phyloP scores from a whole-genome alignment of 2,113 vertebrate species.

The Nothoprocta pentlandii region DNA sequence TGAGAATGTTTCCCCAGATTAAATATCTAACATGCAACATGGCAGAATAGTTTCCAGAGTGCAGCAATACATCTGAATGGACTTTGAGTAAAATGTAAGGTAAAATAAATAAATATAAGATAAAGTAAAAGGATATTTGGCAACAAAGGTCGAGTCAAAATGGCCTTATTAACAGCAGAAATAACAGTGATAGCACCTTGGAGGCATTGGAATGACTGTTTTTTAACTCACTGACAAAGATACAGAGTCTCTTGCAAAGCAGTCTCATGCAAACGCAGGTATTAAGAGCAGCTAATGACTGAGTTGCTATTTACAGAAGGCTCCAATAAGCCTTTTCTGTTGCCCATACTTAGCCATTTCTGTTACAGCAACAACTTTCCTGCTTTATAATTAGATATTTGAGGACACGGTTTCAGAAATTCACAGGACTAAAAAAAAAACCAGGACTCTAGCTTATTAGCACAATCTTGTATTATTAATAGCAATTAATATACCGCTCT shows the following conservation, averaged over 20 bases:
- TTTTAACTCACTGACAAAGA: not conserved
- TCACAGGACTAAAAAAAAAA: not conserved
- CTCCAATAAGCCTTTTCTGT: constrained; percentile 6
- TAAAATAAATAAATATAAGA: not conserved
- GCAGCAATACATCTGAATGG: not conserved
- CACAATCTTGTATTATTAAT: not conserved
- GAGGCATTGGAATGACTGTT: not conserved
- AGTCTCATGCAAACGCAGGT: not conserved
- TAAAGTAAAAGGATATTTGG: not conserved
- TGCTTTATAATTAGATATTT: not conserved
- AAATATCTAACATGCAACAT: not conserved
- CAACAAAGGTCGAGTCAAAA: not conserved
- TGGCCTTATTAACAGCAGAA: not conserved
- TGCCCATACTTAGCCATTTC: not conserved
- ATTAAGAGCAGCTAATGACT: constrained; percentile 34
- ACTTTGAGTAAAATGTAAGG: not conserved
- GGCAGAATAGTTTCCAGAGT: not conserved
- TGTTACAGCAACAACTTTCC: not conserved
- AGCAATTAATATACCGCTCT: not conserved
- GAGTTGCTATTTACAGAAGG: constrained; percentile 36
- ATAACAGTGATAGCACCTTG: not conserved
- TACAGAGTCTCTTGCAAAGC: not conserved
- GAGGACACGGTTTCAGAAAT: not conserved
- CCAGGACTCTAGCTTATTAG: not conserved
- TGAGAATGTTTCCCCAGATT: not conserved